phyloP scores from a whole-genome alignment of 2,888 invertebrate species.

The Zhengitettix transpicula region DNA sequence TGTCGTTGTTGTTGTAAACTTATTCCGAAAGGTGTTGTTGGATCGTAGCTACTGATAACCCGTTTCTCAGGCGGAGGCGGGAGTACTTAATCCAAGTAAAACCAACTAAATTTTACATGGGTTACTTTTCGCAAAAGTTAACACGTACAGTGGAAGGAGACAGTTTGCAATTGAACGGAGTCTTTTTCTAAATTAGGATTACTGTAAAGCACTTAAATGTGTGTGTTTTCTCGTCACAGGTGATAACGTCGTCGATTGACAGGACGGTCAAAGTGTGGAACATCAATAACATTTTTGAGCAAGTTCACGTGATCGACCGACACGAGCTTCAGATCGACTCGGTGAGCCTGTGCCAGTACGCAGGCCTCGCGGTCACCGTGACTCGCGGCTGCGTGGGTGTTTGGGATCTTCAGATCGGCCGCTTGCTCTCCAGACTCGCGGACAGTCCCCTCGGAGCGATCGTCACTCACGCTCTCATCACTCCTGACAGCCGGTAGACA shows the following conservation, averaged over 20 bases:
- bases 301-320: conserved; percentile 87
- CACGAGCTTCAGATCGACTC: conserved; percentile 91
- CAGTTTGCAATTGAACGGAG: no score
- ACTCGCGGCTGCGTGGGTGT: conserved; percentile 90
- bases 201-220: no score
- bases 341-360: conserved; percentile 36
- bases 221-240: conserved; percentile 25
- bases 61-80: no score
- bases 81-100: no score
- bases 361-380: conserved; percentile 64
- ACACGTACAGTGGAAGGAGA: no score
- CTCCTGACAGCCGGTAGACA: conserved; percentile 54
- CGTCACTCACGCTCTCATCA: conserved; percentile 81
- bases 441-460: conserved; percentile 88
- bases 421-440: conserved; percentile 68
- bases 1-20: no score
- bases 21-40: no score
- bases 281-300: conserved; percentile 95
- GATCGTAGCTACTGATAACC: no score
- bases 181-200: no score
- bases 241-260: conserved; percentile 94
- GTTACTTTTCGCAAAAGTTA: no score
- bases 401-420: conserved; percentile 80
- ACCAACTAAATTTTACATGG: no score
- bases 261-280: conserved; percentile 98